Evolutionary conservation across 2,113 vertebrate species (phyloP), one percentile per base, ranked within the genome.

Genomic region (Rutilus rutilus): DNA sequence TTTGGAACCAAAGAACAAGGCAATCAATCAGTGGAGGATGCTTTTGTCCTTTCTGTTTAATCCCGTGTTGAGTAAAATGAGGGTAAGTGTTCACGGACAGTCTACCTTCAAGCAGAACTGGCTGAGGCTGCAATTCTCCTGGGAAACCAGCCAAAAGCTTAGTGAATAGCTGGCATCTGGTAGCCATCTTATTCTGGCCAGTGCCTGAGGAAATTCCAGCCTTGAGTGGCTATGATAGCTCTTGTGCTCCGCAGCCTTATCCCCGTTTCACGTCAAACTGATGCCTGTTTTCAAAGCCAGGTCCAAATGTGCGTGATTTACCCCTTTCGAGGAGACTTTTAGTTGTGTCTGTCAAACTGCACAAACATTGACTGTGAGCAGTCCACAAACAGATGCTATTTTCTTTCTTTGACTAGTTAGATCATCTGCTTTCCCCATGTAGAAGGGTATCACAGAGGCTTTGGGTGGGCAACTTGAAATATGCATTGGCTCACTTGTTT

Each of bases 121-220:
- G 83, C 83, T 65, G 59, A 62, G 45, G 80, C 65, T 86, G 81
- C 59, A 85, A 73, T 62, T 87, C 69, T 83, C 30, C 78, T 54
- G 79, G 86, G 86, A 83, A 73, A 36, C 39, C 33, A 64, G 86
- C 87, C 87, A 89, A 69, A 71, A 73, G 27, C n/a, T 57, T 30
- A 50, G 45, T 84, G 52, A 90, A 90, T 76, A 88, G 81, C 89
- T 88, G 87, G 81, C 89, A 90, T 87, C 84, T 89, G 89, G 89
- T 84, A 90, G 81, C 84, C 89, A 90, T 90, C 86, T 89, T 85
- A 77, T 85, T 36, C 84, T 87, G 82, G 81, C 76, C 71, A 69
- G 54, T 60, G 82, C 73, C 87, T 90, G 67, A 86, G 87, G 87
- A 89, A 90, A 90, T 87, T 89, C 84, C 82, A 86, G 39, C 30